A percentile compares a stretch with the other conserved stretches of the same genome.
These are phyloP conservation scores for Sternotherus odoratus DNA, from an alignment of 2,797 vertebrate species.

Conservation along the genomic window DNA sequence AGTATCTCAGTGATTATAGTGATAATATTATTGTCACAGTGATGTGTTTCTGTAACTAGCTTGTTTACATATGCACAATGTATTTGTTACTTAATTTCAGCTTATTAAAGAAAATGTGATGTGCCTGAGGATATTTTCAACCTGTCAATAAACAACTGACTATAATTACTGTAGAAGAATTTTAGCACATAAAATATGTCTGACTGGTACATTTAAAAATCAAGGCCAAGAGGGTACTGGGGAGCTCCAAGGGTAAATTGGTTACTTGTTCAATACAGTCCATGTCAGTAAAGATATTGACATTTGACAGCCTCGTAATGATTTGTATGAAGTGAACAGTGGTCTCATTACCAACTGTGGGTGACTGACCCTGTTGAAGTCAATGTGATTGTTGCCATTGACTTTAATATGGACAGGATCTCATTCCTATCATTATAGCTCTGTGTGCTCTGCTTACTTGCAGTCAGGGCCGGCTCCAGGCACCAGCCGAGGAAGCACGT, in stretches of 20 bases:
- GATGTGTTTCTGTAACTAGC: conserved; percentile 1
- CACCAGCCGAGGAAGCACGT: too few species aligned
- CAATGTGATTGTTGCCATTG: background rate
- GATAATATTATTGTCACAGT: background rate
- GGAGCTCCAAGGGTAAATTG: background rate
- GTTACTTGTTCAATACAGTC: background rate
- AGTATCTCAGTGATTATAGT: background rate
- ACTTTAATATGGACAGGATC: background rate
- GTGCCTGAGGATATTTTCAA: conserved; percentile 7
- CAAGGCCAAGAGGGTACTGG: background rate
- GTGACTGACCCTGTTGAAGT: background rate
- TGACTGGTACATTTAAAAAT: background rate
- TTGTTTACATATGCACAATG: background rate
- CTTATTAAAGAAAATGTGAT: background rate
- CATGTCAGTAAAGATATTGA: background rate
- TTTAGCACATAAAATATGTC: background rate
- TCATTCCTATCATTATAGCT: background rate
- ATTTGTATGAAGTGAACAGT: background rate
- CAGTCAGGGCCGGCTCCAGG: too few species aligned
- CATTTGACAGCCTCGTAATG: background rate
- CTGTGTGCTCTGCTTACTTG: background rate
- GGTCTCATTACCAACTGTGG: background rate
- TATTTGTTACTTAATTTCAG: conserved; percentile 26
- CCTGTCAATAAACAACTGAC: background rate
- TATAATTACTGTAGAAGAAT: background rate